Conservation (phyloP, 2,797 vertebrate genomes). For the Anguilla megastoma region DNA sequence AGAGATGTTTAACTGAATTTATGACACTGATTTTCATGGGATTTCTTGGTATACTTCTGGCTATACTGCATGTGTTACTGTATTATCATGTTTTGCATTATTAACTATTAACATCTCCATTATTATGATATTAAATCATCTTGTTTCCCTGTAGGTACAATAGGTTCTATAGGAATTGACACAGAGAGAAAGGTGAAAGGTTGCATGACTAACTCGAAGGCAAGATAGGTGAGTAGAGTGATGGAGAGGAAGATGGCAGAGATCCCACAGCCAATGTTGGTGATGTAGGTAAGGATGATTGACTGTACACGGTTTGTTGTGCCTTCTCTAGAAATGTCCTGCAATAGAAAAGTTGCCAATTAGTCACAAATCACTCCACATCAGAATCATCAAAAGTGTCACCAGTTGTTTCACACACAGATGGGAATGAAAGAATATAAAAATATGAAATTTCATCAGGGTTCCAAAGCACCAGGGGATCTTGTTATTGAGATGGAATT, state of each 20-base stretch:
- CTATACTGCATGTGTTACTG: background rate
- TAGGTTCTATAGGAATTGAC: background rate
- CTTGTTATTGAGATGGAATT: background rate
- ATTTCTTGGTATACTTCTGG: background rate
- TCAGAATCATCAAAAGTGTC: background rate
- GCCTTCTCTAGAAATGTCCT: constrained; percentile 77
- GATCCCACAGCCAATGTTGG: constrained; percentile 92
- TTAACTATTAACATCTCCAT: background rate
- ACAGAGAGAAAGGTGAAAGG: background rate
- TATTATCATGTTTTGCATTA: background rate
- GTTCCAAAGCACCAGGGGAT: background rate
- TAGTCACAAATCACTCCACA: constrained; percentile 71
- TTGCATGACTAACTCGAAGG: constrained; percentile 85
- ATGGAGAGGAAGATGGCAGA: constrained; percentile 91
- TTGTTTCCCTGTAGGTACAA: background rate
- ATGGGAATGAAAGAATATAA: background rate
- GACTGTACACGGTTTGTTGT: constrained; percentile 62
- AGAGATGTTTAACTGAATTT: background rate
- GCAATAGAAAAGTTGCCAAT: constrained; percentile 45
- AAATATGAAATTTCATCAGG: background rate
- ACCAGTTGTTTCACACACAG: background rate
- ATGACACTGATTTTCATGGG: background rate
- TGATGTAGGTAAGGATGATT: constrained; percentile 87
- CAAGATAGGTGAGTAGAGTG: constrained; percentile 91
- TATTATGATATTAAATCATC: background rate